A percentile compares a stretch with the other conserved stretches of the same genome.
Evolutionary conservation across 1,140 invertebrate species (phyloP).

Genomic region (Neodiprion virginianus): DNA sequence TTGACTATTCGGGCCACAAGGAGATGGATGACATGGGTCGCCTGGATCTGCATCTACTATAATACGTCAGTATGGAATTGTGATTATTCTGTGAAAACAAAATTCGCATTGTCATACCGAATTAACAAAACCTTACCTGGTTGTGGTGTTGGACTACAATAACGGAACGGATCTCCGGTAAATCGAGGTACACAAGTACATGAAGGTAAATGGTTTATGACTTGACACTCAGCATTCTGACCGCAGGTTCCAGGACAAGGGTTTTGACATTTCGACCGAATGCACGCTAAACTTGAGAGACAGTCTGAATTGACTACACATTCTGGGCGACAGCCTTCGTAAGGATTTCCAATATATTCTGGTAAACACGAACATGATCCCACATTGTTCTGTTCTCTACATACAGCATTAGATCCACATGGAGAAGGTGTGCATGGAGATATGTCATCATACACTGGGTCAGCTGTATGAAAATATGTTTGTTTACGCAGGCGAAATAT

Average conservation of each 20-base stretch:
- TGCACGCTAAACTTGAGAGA: conserved; percentile 57
- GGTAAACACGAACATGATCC: conserved; percentile 59
- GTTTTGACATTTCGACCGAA: conserved; percentile 62
- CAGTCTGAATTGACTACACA: conserved; percentile 63
- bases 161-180: conserved; percentile 62
- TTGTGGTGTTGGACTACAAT: conserved; percentile 46
- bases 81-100: not conserved
- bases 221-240: conserved; percentile 62
- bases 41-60: conserved; percentile 26
- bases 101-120: too few relatives aligned
- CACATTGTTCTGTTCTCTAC: conserved; percentile 49
- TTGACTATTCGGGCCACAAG: conserved; percentile 71
- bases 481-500: not conserved
- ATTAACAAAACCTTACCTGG: conserved; percentile 27
- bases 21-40: conserved; percentile 70
- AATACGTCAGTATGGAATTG: not conserved
- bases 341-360: conserved; percentile 62
- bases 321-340: conserved; percentile 59
- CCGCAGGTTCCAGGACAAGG: conserved; percentile 66
- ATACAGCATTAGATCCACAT: conserved; percentile 58
- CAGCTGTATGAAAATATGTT: not conserved
- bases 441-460: not conserved
- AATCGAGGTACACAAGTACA: conserved; percentile 61
- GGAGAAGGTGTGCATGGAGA: conserved; percentile 58
- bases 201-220: conserved; percentile 59